Evolutionary conservation across 2,113 vertebrate genomes (phyloP).

Genomic region (Hemibates koningsi): DNA sequence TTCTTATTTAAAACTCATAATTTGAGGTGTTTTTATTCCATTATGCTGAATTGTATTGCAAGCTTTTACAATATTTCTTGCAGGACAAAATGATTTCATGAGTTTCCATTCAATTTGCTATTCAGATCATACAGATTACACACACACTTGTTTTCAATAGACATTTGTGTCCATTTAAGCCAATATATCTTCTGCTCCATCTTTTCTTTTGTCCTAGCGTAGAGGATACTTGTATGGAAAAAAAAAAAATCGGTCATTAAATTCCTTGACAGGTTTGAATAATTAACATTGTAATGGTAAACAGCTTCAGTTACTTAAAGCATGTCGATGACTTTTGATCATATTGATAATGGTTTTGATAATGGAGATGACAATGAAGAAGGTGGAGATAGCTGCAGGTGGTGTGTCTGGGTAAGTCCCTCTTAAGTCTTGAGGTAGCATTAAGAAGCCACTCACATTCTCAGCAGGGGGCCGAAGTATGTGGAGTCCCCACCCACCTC

Average conservation of each 20-base stretch:
- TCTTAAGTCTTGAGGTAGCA: not conserved
- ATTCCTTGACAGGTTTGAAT: not conserved
- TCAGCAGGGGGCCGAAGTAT: not conserved
- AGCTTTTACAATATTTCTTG: not conserved
- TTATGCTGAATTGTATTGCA: not conserved
- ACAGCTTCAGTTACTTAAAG: not conserved
- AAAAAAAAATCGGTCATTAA: not conserved
- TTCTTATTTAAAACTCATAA: not conserved
- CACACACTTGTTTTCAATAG: not conserved
- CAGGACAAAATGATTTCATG: not conserved
- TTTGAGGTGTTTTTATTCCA: not conserved
- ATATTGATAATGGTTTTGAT: not conserved
- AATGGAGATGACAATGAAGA: not conserved
- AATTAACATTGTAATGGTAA: not conserved
- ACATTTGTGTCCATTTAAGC: not conserved
- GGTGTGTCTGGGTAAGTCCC: constrained; percentile 40
- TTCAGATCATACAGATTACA: not conserved
- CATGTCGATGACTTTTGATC: not conserved
- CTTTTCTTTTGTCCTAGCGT: not conserved
- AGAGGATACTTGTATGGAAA: not conserved
- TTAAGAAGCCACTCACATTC: not conserved
- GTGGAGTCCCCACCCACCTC: constrained; percentile 57
- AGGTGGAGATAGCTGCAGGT: not conserved
- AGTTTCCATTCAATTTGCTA: not conserved
- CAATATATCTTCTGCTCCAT: not conserved